phyloP scores from a whole-genome alignment of 2,797 vertebrate species.

The Gambelia wislizenii region DNA sequence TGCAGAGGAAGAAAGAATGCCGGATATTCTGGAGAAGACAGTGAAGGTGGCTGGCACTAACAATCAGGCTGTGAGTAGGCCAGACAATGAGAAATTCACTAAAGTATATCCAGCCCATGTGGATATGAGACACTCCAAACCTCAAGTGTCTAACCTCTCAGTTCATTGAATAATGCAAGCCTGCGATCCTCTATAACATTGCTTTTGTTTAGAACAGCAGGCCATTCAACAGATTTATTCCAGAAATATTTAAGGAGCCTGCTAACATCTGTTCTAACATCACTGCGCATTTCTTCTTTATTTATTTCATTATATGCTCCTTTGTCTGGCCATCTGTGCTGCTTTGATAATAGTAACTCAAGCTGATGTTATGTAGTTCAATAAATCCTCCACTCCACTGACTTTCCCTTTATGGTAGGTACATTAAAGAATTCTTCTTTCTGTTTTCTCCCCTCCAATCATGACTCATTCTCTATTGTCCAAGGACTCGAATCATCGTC shows the following conservation, averaged over 20 bases:
- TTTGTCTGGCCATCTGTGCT: slow-evolving; percentile 63
- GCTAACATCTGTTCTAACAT: slow-evolving; percentile 49
- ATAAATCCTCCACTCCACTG: slow-evolving; percentile 46
- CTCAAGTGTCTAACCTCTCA: neutral
- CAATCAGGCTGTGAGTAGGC: neutral
- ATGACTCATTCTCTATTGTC: slow-evolving; percentile 8
- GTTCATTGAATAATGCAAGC: slow-evolving; percentile 11
- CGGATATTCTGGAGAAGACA: neutral
- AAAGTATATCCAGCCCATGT: neutral
- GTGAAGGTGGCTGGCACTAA: neutral
- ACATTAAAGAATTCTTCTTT: slow-evolving; percentile 38
- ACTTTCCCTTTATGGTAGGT: slow-evolving; percentile 49
- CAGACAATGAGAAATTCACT: neutral
- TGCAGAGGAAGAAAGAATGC: neutral
- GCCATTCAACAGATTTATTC: slow-evolving; percentile 37
- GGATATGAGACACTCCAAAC: neutral
- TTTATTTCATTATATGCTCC: slow-evolving; percentile 61
- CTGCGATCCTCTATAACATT: slow-evolving; percentile 33
- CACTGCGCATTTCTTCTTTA: slow-evolving; percentile 35
- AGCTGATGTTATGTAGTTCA: slow-evolving; percentile 51
- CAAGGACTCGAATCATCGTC: slow-evolving; percentile 31
- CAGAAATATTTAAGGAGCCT: slow-evolving; percentile 54
- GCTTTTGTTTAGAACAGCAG: slow-evolving; percentile 41
- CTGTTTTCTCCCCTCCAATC: slow-evolving; percentile 13
- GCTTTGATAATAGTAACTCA: slow-evolving; percentile 65